Evolutionary conservation across 2,888 invertebrate genomes (phyloP), one percentile per base, ranked within the genome.

Genomic region (Anarsia innoxiella): DNA sequence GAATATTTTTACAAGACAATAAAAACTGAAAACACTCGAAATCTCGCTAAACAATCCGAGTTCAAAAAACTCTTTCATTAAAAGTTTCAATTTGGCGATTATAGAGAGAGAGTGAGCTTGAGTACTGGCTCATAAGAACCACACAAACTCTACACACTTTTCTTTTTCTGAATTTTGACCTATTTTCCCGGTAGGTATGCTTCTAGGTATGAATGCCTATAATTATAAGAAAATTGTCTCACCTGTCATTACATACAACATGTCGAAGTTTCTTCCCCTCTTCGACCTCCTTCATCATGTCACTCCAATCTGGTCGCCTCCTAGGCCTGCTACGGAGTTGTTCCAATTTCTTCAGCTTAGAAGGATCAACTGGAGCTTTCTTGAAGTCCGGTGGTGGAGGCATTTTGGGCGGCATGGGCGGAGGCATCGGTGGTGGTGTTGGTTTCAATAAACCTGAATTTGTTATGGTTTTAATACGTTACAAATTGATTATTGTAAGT

Each of bases 231-330:
- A 19, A 3, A 19, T 5, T 8, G 6, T 23, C 44, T 43, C 53
- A 91, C 76, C 94, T 88, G 68, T 95, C 95, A 72, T 95, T 95
- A 72, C 94, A 94, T 54, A 91, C 88, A 31, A 95, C 94, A 61
- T 95, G 92, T 59, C 90, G 91, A 46, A 95, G 77, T 62, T 91
- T 92, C 57, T 72, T 90, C 32, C 94, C 93, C 46, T 88, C 83
- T 65, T 95, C 94, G n/a, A 95, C 93, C 70, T 95, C 95, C 69
- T 95, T 94, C 91, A 95, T 93, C 91, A 95, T 92, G 54, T 91
- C 90, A 10, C 90, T 92, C 95, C 95, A 95, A 66, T 95, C 95
- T 0, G 95, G 95, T 49, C 95, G 88, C 60, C 87, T 90, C 48
- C 94, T 87, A 0, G 95, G 94, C 51, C 94, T 86, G 51, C 91